Evolutionary conservation across 2,888 invertebrate species (phyloP).

Genomic region (Phengaris arion): DNA sequence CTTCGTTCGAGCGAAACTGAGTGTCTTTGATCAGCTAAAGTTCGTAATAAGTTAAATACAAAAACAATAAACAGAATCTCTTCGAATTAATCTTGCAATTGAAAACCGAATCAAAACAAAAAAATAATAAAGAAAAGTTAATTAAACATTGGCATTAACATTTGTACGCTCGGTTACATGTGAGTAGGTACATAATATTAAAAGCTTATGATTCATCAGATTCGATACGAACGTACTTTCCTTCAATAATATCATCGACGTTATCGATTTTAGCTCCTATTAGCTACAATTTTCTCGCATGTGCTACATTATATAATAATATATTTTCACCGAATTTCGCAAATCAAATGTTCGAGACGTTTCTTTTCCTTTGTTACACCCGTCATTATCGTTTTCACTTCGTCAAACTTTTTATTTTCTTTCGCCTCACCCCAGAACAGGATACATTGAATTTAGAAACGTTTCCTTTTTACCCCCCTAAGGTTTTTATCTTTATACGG

Average conservation of each 20-base stretch:
- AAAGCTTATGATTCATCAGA: constrained; percentile 37
- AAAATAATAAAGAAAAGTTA: constrained; percentile 38
- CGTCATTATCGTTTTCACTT: constrained; percentile 61
- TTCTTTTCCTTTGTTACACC: constrained; percentile 68
- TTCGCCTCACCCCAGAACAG: constrained; percentile 57
- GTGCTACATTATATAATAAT: constrained; percentile 48
- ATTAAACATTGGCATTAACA: constrained; percentile 35
- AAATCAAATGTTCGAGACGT: constrained; percentile 63
- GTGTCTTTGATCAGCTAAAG: constrained; percentile 73
- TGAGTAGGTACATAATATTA: background rate
- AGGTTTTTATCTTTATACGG: constrained; percentile 54
- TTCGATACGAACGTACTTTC: constrained; percentile 48
- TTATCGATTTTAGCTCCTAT: constrained; percentile 54
- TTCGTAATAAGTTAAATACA: constrained; percentile 64
- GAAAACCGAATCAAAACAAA: constrained; percentile 16
- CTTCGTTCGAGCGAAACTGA: constrained; percentile 61
- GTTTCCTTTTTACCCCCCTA: constrained; percentile 60
- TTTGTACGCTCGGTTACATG: constrained; percentile 20
- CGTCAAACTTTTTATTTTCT: constrained; percentile 39
- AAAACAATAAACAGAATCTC: constrained; percentile 22
- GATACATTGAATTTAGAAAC: constrained; percentile 72
- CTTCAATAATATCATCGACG: constrained; percentile 56
- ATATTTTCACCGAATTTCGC: constrained; percentile 47
- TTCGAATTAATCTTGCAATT: constrained; percentile 28
- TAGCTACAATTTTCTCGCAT: constrained; percentile 49